Evolutionary conservation across 2,888 invertebrate genomes (phyloP), one percentile per base, ranked within the genome.

Genomic region (Pyrrhosoma nymphula): DNA sequence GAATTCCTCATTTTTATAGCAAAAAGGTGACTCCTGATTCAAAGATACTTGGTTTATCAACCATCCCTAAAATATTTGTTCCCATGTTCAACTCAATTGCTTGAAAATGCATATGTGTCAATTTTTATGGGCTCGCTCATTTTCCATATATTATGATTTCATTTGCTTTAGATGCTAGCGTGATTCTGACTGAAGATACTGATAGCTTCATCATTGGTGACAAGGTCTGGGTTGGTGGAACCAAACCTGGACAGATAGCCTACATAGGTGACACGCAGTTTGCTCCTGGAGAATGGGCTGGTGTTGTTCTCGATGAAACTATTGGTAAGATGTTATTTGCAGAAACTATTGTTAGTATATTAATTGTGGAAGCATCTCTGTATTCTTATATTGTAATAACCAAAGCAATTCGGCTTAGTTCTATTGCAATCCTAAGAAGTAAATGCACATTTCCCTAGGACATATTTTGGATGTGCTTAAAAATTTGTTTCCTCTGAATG

Each of bases 281-380:
- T 97, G 99, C 99, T 30, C 99, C 99, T 39, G 99, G 99, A 95
- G 99, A 99, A 96, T 99, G 99, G 99, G 99, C 99, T 95, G 98
- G 98, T 3, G 98, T 99, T 95, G 99, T 99, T 95, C 98, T 99
- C 96, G 99, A 99, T 97, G 99, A 99, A 96, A 98, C 99, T 88
- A 98, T 99, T 96, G 99, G 99, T 98, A 97, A 97, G 97, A 93
- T 95, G 60, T 82, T 35, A 35, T 39, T 20, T 30, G 26, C n/a
- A n/a, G n/a, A n/a, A n/a, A n/a, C n/a, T n/a, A n/a, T n/a, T n/a
- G n/a, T n/a, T 55, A 39, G 0, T 95, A 16, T 56, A 16, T 12
- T 56, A 56, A n/a, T n/a, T n/a, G n/a, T n/a, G n/a, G n/a, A n/a
- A n/a, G n/a, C n/a, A n/a, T n/a, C n/a, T 39, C 20, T 10, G 4